Evolutionary conservation across 2,888 invertebrate genomes (phyloP).

Genomic region (Thymelicus lineola): DNA sequence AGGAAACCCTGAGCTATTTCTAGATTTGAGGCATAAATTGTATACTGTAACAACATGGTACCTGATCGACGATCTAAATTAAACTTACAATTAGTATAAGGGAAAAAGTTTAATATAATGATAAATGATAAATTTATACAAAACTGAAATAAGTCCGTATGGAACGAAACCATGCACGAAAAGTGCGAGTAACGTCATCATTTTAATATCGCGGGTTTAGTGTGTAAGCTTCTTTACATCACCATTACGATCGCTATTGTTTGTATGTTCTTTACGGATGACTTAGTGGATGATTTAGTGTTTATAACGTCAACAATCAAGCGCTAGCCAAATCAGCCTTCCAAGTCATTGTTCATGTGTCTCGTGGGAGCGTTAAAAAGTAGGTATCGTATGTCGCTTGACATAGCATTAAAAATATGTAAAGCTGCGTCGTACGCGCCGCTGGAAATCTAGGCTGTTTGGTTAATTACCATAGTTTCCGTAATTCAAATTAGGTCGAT

Average conservation of each 20-base stretch:
- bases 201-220: not conserved
- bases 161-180: too few relatives aligned
- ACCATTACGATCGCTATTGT: not conserved
- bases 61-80: too few relatives aligned
- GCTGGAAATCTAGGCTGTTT: slow-evolving; percentile 49
- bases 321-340: slow-evolving; percentile 17
- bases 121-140: too few relatives aligned
- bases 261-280: not conserved
- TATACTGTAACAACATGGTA: too few relatives aligned
- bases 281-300: slow-evolving; percentile 7
- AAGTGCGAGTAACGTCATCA: too few relatives aligned
- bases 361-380: slow-evolving; percentile 15
- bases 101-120: too few relatives aligned
- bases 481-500: slow-evolving; percentile 76
- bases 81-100: too few relatives aligned
- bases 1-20: too few relatives aligned
- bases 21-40: not conserved
- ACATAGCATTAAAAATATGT: slow-evolving; percentile 48
- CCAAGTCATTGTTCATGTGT: slow-evolving; percentile 12
- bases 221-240: not conserved
- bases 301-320: slow-evolving; percentile 25
- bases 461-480: slow-evolving; percentile 60
- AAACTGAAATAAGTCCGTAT: too few relatives aligned
- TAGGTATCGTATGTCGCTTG: slow-evolving; percentile 24
- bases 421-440: slow-evolving; percentile 49